phyloP scores from a whole-genome alignment of 2,888 invertebrate genomes.

The Aleiodes alternator region DNA sequence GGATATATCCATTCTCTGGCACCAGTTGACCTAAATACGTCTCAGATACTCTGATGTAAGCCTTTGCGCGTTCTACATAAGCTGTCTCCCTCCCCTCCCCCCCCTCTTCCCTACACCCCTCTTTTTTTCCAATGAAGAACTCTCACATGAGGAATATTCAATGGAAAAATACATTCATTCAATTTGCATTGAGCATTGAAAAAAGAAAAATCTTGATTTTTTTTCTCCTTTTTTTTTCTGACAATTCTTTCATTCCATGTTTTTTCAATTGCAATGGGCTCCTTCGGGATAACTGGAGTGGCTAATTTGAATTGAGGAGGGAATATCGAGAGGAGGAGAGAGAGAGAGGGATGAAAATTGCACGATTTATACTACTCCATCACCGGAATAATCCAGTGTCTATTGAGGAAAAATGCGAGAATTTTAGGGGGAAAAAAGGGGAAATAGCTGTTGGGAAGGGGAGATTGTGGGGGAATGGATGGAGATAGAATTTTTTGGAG shows the following conservation, averaged over 20 bases:
- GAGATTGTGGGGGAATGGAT: no score
- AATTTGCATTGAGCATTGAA: background rate
- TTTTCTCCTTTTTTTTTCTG: background rate
- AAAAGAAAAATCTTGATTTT: constrained; percentile 4
- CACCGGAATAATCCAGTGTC: constrained; percentile 26
- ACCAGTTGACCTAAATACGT: constrained; percentile 22
- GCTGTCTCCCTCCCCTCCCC: no score
- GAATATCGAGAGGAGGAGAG: background rate
- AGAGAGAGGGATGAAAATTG: background rate
- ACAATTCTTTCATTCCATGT: background rate
- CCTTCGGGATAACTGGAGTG: constrained; percentile 13
- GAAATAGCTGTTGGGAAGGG: background rate
- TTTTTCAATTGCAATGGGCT: constrained; percentile 21
- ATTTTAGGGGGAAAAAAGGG: background rate
- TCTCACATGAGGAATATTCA: no score
- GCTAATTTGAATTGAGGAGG: constrained; percentile 19
- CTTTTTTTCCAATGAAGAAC: no score
- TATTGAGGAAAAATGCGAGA: background rate
- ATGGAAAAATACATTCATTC: constrained; percentile 11
- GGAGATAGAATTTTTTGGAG: no score
- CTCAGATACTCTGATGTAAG: background rate
- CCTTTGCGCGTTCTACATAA: no score
- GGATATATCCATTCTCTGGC: constrained; percentile 2
- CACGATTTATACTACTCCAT: constrained; percentile 1
- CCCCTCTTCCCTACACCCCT: no score